A percentile compares a stretch with the other conserved stretches of the same genome.
Conservation (phyloP, 2,113 vertebrate species). For the Arothron firmamentum region DNA sequence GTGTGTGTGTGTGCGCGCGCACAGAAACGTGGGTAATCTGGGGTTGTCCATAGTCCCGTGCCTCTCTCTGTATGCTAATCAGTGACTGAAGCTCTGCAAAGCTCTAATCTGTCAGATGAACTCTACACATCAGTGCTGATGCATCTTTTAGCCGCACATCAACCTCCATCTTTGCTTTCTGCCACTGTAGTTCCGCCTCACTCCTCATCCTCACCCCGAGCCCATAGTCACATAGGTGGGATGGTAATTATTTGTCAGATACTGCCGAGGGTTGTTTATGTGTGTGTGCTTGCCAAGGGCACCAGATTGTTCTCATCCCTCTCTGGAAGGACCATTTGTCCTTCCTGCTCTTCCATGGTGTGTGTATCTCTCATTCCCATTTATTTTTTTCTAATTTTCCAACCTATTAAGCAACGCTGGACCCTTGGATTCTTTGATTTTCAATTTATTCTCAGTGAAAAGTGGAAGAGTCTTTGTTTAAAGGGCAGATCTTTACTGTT, state of each 20-base stretch:
- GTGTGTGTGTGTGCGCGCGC: constrained; percentile 75
- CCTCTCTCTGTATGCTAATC: constrained; percentile 99
- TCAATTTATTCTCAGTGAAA: constrained; percentile 10
- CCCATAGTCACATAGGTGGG: constrained; percentile 7
- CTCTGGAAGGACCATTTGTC: no score
- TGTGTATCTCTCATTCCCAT: no score
- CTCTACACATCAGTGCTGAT: constrained; percentile 94
- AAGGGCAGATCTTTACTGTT: no score
- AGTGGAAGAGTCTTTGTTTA: not conserved
- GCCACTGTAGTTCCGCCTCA: constrained; percentile 14
- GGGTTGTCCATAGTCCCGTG: no score
- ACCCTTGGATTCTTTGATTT: constrained; percentile 1
- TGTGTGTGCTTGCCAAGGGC: no score
- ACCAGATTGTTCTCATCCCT: no score
- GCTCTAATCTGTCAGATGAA: constrained; percentile 93
- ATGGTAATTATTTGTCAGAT: no score
- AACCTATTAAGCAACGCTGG: constrained; percentile 12
- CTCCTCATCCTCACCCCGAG: constrained; percentile 25
- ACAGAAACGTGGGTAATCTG: no score
- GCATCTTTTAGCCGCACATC: constrained; percentile 97
- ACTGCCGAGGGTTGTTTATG: no score
- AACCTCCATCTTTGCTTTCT: constrained; percentile 77
- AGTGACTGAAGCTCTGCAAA: constrained; percentile 87
- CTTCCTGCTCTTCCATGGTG: no score
- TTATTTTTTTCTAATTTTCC: constrained; percentile 9